Conservation (phyloP, 2,113 vertebrate species). For the Microcebus tavaratra region DNA sequence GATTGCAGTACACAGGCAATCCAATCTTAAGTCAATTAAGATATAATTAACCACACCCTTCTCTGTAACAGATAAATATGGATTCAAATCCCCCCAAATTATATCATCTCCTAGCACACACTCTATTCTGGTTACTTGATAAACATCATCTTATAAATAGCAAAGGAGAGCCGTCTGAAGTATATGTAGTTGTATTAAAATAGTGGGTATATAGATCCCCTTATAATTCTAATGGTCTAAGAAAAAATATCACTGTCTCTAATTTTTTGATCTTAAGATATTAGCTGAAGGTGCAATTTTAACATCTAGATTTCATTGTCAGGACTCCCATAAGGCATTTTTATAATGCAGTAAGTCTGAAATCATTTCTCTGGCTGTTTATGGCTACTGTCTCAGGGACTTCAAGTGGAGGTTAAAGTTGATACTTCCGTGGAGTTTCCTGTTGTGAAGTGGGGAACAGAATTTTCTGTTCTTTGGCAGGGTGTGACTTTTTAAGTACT, state of each 20-base stretch:
- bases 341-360: not conserved
- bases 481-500: constrained; percentile 94
- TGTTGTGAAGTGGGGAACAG: constrained; percentile 90
- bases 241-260: not conserved
- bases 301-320: constrained; percentile 1
- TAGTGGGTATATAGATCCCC: not conserved
- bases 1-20: not conserved
- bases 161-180: not conserved
- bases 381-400: not conserved
- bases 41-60: not conserved
- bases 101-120: not conserved
- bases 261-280: constrained; percentile 2
- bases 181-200: not conserved
- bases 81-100: not conserved
- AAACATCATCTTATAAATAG: not conserved
- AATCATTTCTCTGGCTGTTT: not conserved
- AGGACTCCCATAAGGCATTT: not conserved
- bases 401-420: not conserved
- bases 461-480: constrained; percentile 95
- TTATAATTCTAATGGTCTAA: not conserved
- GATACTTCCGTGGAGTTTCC: constrained; percentile 68
- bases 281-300: constrained; percentile 35
- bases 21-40: not conserved
- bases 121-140: not conserved
- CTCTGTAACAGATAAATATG: not conserved